A percentile compares a stretch with the other conserved stretches of the same genome.
These are phyloP conservation scores for Notarius lentiginosus DNA, from an alignment of 2,113 vertebrate genomes.

Conservation along the genomic window DNA sequence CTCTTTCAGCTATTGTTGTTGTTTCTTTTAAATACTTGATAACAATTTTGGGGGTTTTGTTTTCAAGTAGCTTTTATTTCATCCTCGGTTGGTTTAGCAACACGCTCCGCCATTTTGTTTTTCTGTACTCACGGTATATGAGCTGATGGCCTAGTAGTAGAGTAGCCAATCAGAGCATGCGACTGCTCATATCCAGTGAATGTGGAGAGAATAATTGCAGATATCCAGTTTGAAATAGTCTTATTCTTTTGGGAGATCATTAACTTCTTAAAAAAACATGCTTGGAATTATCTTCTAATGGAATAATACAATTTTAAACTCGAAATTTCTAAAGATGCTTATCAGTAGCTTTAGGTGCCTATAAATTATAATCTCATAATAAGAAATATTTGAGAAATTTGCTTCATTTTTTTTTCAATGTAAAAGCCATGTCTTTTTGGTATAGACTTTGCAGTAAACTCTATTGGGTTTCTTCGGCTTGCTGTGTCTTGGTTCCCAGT, in stretches of 20 bases:
- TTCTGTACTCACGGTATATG: too few species aligned
- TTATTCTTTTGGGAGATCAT: neutral
- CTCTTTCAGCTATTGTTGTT: too few species aligned
- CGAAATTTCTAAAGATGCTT: neutral
- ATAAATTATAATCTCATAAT: neutral
- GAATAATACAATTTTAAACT: neutral
- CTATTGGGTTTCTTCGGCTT: neutral
- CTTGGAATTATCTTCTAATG: neutral
- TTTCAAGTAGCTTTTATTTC: too few species aligned
- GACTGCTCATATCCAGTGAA: too few species aligned
- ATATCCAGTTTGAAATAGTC: neutral
- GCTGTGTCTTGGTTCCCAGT: neutral
- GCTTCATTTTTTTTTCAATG: neutral
- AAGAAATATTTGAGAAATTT: neutral
- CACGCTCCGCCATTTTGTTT: too few species aligned
- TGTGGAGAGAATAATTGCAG: neutral
- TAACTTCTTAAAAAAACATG: neutral
- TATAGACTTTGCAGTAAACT: neutral
- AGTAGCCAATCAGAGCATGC: too few species aligned
- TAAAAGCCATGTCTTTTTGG: neutral
- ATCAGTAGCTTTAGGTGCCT: neutral
- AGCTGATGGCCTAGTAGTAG: too few species aligned
- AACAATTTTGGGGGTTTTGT: too few species aligned
- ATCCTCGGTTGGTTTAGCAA: too few species aligned
- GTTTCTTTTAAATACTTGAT: too few species aligned